Evolutionary conservation across 2,888 invertebrate genomes (phyloP).

Genomic region (Malthinus flaveolus): DNA sequence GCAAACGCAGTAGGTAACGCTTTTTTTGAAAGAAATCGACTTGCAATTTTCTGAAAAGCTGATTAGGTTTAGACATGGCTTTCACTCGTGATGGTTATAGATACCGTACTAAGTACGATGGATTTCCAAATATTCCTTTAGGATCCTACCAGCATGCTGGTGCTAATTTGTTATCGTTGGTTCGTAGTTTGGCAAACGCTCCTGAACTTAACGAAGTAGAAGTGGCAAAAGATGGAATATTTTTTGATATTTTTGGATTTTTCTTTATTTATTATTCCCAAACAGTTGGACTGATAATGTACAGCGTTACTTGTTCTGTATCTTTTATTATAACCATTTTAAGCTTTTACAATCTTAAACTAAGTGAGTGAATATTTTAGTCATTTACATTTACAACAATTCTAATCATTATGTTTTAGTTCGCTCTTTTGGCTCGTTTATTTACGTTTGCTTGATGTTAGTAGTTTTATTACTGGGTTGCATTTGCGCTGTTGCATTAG

Average conservation of each 20-base stretch:
- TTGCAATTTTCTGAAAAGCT: not conserved
- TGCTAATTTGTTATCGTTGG: conserved; percentile 61
- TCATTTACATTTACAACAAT: not conserved
- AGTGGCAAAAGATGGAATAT: conserved; percentile 58
- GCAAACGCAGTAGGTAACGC: conserved; percentile 60
- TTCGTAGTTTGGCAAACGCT: conserved; percentile 47
- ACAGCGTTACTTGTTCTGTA: conserved; percentile 39
- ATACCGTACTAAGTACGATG: conserved; percentile 66
- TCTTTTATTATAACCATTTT: conserved; percentile 47
- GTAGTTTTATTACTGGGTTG: conserved; percentile 39
- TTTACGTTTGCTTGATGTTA: not conserved
- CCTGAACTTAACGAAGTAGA: conserved; percentile 45
- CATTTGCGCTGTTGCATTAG: conserved; percentile 40
- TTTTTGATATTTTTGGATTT: conserved; percentile 73
- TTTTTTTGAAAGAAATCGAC: not conserved
- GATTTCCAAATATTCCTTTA: conserved; percentile 56
- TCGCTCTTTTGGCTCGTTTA: not conserved
- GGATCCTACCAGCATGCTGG: conserved; percentile 68
- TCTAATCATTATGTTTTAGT: too few species aligned
- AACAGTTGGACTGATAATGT: conserved; percentile 34
- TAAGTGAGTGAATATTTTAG: conserved; percentile 18
- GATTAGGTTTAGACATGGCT: conserved; percentile 63
- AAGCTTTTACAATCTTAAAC: conserved; percentile 18
- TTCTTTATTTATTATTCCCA: conserved; percentile 69
- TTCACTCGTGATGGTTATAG: conserved; percentile 66